These are phyloP conservation scores for Silurus asotus DNA, from an alignment of 2,113 vertebrate species.

Conservation along the genomic window DNA sequence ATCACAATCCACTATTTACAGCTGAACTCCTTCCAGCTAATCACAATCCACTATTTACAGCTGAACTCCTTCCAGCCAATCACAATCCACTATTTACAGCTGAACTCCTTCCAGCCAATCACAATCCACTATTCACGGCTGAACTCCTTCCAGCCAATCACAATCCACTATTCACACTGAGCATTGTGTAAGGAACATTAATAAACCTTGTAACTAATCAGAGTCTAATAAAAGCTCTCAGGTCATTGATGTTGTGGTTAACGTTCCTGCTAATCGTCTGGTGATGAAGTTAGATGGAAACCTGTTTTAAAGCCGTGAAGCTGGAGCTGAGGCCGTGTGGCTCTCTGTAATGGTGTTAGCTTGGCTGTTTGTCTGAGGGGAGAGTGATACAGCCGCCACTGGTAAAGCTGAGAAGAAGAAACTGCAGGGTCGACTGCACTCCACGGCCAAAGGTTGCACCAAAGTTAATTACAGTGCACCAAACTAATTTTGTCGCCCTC, in stretches of 20 bases:
- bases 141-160: too few relatives aligned
- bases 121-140: too few relatives aligned
- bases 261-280: background rate
- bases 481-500: constrained; percentile 52
- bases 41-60: too few relatives aligned
- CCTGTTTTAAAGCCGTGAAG: constrained; percentile 22
- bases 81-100: too few relatives aligned
- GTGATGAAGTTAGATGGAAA: constrained; percentile 26
- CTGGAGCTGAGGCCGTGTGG: constrained; percentile 2
- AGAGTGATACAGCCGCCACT: constrained; percentile 35
- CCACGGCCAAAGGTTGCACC: constrained; percentile 51
- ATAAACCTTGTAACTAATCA: background rate
- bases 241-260: background rate
- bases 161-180: too few relatives aligned
- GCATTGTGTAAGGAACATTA: too few relatives aligned
- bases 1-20: too few relatives aligned
- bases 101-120: too few relatives aligned
- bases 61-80: too few relatives aligned
- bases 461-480: constrained; percentile 59
- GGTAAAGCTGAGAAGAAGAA: constrained; percentile 47
- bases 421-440: constrained; percentile 53
- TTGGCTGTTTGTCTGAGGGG: constrained; percentile 37
- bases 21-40: too few relatives aligned
- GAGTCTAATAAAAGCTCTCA: background rate
- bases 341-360: constrained; percentile 37